Evolutionary conservation across 2,888 invertebrate genomes (phyloP), one percentile per base, ranked within the genome.

Genomic region (Galeruca laticollis): DNA sequence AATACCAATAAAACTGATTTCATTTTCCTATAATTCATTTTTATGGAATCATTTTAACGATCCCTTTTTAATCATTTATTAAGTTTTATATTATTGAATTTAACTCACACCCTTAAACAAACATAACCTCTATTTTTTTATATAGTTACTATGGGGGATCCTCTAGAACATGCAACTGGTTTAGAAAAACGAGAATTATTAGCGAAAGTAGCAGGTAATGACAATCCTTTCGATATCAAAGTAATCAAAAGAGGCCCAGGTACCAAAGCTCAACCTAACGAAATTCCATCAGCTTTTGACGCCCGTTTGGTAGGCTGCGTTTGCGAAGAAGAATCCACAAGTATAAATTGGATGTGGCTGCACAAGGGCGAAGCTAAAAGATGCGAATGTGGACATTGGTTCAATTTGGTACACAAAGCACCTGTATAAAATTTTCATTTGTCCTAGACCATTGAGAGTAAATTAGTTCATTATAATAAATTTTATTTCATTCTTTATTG

Each of bases 341-440:
- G 90, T 73, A 91, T 99, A 77, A 94, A 92, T 83, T 99, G 97
- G 96, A 96, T 98, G 92, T 96, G 97, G 94, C 87, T 99, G 81
- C 93, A 97, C 85, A 91, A 93, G 87, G 98, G 94, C 47, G 91
- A 92, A 79, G 93, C 96, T 72, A 94, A 94, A 83, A 92, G 98
- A 80, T 99, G 98, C 84, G 95, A 94, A 84, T 99, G 99, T 85
- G 99, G 99, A 68, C 92, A 97, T 85, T 98, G 96, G 96, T 98
- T 97, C 89, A 95, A 96, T 87, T 89, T 98, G 80, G 90, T 92
- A 70, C 93, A 93, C 85, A 93, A 93, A 86, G 87, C 90, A 75
- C 90, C 92, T 76, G 82, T 92, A 82, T 93, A 92, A 92, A 15
- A 69, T 60, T 51, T 59, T 33, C 59, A 63, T 59, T 63, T 60